Conservation (phyloP, 2,797 vertebrate species). For the Crotalus adamanteus region DNA sequence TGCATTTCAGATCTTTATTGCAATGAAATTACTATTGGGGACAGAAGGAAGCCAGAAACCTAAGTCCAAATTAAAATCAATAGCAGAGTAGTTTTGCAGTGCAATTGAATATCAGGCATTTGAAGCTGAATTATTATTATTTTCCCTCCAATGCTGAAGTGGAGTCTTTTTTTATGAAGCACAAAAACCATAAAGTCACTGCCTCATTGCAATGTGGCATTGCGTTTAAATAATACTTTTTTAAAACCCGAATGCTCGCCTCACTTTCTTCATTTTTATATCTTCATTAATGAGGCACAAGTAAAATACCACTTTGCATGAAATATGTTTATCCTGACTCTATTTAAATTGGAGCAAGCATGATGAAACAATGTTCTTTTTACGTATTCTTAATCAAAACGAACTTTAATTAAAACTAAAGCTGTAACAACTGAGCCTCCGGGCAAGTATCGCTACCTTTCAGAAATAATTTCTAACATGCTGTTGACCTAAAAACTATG, state of each 20-base stretch:
- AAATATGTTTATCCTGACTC: constrained; percentile 13
- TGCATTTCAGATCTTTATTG: constrained; percentile 35
- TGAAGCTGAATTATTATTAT: constrained; percentile 37
- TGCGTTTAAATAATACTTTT: constrained; percentile 28
- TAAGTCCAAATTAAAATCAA: constrained; percentile 40
- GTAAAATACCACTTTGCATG: not conserved
- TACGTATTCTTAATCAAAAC: constrained; percentile 41
- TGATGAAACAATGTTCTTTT: not conserved
- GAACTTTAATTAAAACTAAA: constrained; percentile 48
- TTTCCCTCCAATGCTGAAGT: not conserved
- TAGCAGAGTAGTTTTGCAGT: constrained; percentile 42
- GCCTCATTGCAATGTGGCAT: not conserved
- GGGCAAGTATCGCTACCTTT: constrained; percentile 18
- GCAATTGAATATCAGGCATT: not conserved
- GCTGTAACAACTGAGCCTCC: constrained; percentile 42
- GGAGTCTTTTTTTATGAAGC: not conserved
- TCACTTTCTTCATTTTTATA: constrained; percentile 24
- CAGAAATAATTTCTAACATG: constrained; percentile 9
- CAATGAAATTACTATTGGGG: constrained; percentile 29
- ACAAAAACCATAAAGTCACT: constrained; percentile 9
- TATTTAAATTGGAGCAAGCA: constrained; percentile 11
- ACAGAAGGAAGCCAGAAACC: constrained; percentile 19
- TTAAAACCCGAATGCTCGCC: constrained; percentile 7
- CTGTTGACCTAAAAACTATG: constrained; percentile 2
- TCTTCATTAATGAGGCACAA: not conserved